A percentile compares a stretch with the other conserved stretches of the same genome.
Conservation (phyloP, 1,140 invertebrate genomes). For the Ceratina calcarata region DNA sequence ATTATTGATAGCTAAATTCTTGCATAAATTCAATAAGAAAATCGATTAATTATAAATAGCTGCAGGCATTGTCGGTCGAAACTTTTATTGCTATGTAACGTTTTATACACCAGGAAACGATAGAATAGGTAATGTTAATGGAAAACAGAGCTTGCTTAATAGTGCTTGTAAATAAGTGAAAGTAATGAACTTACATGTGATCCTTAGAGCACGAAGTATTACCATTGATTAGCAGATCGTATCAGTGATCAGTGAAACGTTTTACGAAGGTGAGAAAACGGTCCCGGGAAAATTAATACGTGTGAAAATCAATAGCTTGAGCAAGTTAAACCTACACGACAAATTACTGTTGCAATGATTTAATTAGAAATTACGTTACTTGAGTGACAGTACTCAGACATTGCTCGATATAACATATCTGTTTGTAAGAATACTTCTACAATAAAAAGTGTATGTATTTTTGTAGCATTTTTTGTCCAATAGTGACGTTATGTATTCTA, state of each 20-base stretch:
- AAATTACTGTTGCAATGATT: too few relatives aligned
- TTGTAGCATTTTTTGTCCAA: too few relatives aligned
- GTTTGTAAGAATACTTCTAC: too few relatives aligned
- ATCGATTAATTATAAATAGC: too few relatives aligned
- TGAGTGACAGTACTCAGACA: too few relatives aligned
- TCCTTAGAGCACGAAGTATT: background rate
- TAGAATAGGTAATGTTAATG: background rate
- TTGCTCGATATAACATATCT: too few relatives aligned
- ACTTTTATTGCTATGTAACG: background rate
- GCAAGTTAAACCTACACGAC: too few relatives aligned
- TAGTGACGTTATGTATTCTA: too few relatives aligned
- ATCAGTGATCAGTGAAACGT: background rate
- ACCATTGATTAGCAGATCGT: background rate
- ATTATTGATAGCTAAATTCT: background rate
- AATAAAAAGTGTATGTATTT: too few relatives aligned
- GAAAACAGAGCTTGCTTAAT: background rate
- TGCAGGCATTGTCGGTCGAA: background rate
- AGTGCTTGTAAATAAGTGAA: slow-evolving; percentile 1
- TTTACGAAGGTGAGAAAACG: background rate
- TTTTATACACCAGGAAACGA: background rate
- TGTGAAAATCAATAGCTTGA: too few relatives aligned
- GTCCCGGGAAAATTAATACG: background rate
- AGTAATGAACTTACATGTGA: background rate
- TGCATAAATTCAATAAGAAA: background rate
- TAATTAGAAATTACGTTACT: too few relatives aligned